These are phyloP conservation scores for Silurus asotus DNA, from an alignment of 2,113 vertebrate genomes.

Conservation along the genomic window DNA sequence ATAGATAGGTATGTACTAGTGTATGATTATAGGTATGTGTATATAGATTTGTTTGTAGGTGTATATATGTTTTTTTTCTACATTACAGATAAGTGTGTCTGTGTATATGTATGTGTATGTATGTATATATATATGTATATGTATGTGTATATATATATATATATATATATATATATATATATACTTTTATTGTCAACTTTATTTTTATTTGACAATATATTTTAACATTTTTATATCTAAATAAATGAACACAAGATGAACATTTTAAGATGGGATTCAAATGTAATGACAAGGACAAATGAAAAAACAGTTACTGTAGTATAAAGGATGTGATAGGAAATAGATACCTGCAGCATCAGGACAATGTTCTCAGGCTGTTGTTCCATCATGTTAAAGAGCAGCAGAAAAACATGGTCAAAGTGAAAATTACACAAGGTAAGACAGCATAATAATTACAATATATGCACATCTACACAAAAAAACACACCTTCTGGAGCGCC, in stretches of 20 bases:
- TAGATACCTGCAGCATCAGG: constrained; percentile 87
- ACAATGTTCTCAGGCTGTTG: constrained; percentile 90
- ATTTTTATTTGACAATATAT: too few relatives aligned
- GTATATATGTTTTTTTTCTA: too few relatives aligned
- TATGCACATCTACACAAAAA: not conserved
- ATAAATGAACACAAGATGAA: not conserved
- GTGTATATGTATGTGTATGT: too few relatives aligned
- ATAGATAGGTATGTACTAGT: too few relatives aligned
- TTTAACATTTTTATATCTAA: not conserved
- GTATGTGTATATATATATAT: too few relatives aligned
- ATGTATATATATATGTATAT: too few relatives aligned
- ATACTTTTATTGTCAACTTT: too few relatives aligned
- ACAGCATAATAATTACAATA: not conserved
- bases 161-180: too few relatives aligned
- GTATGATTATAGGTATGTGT: too few relatives aligned
- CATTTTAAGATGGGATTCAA: not conserved
- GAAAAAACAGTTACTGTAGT: not conserved
- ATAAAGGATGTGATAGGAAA: not conserved
- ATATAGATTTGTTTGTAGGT: too few relatives aligned
- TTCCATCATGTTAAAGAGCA: constrained; percentile 59
- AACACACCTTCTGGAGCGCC: constrained; percentile 57
- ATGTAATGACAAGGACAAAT: not conserved
- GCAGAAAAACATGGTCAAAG: constrained; percentile 57
- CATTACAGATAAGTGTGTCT: too few relatives aligned
- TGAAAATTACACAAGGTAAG: constrained; percentile 22